Evolutionary conservation across 2,888 invertebrate genomes (phyloP).

Genomic region (Pyrocoelia pectoralis): DNA sequence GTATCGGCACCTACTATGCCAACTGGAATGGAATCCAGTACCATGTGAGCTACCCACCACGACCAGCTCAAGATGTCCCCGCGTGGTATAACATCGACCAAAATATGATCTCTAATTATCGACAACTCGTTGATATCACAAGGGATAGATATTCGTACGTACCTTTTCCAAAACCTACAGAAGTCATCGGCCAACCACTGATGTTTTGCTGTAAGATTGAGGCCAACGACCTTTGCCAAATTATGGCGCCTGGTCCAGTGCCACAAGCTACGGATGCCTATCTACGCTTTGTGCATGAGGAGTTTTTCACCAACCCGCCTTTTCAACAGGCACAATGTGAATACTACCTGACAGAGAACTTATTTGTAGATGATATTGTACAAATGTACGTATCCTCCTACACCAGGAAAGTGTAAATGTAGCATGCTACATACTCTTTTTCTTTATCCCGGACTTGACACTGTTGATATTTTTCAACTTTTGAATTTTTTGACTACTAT

Average conservation of each 20-base stretch:
- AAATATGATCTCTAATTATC: not conserved
- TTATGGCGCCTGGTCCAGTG: not conserved
- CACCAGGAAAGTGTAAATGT: no score
- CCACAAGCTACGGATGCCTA: not conserved
- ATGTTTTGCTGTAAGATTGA: not conserved
- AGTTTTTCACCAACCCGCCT: not conserved
- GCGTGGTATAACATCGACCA: not conserved
- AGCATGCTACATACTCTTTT: no score
- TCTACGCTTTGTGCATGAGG: not conserved
- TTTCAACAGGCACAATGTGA: not conserved
- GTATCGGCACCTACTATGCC: not conserved
- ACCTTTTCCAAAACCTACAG: not conserved
- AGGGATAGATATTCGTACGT: not conserved
- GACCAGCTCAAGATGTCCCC: not conserved
- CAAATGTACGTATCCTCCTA: no score
- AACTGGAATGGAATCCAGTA: not conserved
- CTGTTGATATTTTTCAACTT: no score
- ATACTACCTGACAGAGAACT: not conserved
- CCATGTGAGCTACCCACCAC: not conserved
- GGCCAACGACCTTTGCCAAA: not conserved
- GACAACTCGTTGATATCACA: not conserved
- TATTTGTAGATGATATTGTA: no score
- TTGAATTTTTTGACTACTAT: no score
- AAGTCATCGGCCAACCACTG: not conserved
- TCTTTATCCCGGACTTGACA: no score